phyloP scores from a whole-genome alignment of 2,113 vertebrate genomes.

The Cyprinodon brontotheroides region DNA sequence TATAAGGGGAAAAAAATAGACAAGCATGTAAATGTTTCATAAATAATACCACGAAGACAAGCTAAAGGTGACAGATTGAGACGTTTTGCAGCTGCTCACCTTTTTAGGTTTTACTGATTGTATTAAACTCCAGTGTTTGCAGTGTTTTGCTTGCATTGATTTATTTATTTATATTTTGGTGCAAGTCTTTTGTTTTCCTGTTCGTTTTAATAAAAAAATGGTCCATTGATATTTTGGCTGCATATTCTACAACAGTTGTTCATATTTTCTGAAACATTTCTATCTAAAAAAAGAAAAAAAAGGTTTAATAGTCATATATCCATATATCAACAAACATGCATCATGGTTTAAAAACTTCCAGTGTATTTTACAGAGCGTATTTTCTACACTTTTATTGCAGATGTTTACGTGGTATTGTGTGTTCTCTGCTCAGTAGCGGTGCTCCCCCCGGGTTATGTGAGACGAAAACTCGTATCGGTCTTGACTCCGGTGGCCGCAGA shows the following conservation, averaged over 20 bases:
- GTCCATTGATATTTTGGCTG: neutral
- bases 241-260: neutral
- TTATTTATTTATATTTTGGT: neutral
- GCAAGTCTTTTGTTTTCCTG: conserved; percentile 2
- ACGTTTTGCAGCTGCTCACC: neutral
- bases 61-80: conserved; percentile 21
- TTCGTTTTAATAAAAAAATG: neutral
- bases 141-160: neutral
- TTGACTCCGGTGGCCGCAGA: conserved; percentile 96
- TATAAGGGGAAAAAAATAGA: conserved; percentile 73
- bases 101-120: conserved; percentile 17
- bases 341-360: conserved; percentile 62
- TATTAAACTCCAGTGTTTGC: conserved; percentile 26
- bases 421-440: conserved; percentile 82
- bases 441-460: conserved; percentile 97
- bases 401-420: conserved; percentile 18
- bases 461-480: conserved; percentile 99
- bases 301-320: conserved; percentile 22
- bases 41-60: conserved; percentile 69
- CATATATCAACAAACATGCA: conserved; percentile 66
- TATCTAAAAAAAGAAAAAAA: conserved; percentile 25
- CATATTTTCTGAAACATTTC: neutral
- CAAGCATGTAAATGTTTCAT: conserved; percentile 55
- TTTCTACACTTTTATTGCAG: conserved; percentile 25
- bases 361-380: conserved; percentile 53